Conservation (phyloP, 2,888 invertebrate species). For the Ormyrus thymus region DNA sequence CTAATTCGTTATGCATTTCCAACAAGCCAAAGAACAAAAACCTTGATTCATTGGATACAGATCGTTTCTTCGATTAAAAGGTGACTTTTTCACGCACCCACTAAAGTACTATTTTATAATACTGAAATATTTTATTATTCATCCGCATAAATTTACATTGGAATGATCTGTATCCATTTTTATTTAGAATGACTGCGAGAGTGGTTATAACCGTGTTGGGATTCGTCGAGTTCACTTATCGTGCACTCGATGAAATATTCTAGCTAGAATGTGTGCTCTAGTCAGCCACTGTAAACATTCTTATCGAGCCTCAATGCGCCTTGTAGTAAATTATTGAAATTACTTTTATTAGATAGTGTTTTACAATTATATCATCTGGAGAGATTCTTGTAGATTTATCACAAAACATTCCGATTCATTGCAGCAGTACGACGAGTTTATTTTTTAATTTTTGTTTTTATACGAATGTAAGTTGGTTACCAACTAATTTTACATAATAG, state of each 20-base stretch:
- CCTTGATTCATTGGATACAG: conserved; percentile 28
- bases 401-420: conserved; percentile 10
- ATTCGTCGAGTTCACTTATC: background rate
- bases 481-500: background rate
- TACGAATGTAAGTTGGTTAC: background rate
- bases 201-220: background rate
- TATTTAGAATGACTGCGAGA: conserved; percentile 3
- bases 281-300: conserved; percentile 67
- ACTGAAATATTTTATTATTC: conserved; percentile 16
- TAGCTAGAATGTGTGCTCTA: conserved; percentile 69
- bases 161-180: conserved; percentile 24
- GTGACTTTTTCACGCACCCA: background rate
- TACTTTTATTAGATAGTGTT: conserved; percentile 28
- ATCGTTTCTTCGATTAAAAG: background rate
- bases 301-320: conserved; percentile 69
- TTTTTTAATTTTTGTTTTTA: background rate
- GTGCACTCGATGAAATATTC: conserved; percentile 42
- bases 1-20: conserved; percentile 29
- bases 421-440: background rate
- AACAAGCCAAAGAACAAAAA: conserved; percentile 56
- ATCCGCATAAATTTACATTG: background rate
- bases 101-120: conserved; percentile 10
- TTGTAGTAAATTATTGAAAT: conserved; percentile 62
- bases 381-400: conserved; percentile 13
- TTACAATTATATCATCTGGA: conserved; percentile 14